Conservation (phyloP, 1,140 invertebrate genomes). For the Hyphantria cunea region DNA sequence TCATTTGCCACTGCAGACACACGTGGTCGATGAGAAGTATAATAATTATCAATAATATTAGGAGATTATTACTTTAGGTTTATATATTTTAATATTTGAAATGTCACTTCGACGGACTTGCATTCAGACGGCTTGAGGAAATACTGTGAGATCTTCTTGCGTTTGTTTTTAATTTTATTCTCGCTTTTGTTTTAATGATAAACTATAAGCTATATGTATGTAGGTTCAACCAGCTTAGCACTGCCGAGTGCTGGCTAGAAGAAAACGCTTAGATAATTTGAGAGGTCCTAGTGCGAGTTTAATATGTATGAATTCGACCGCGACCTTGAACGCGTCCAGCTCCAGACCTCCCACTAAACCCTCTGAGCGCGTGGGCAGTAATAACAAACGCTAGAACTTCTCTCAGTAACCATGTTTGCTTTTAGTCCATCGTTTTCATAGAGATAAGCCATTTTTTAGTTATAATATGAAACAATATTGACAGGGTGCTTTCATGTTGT, state of each 20-base stretch:
- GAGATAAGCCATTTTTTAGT: too few relatives aligned
- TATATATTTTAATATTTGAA: conserved; percentile 10
- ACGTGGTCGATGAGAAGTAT: conserved; percentile 7
- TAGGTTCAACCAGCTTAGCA: too few relatives aligned
- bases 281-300: too few relatives aligned
- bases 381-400: not conserved
- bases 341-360: too few relatives aligned
- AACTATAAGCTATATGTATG: too few relatives aligned
- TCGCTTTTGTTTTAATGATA: not conserved
- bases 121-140: conserved; percentile 2
- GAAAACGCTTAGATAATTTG: too few relatives aligned
- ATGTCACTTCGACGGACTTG: conserved; percentile 1
- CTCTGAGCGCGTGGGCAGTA: too few relatives aligned
- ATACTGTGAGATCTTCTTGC: conserved; percentile 6
- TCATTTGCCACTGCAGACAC: not conserved
- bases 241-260: too few relatives aligned
- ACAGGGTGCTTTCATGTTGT: not conserved
- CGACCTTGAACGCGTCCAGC: too few relatives aligned
- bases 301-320: too few relatives aligned
- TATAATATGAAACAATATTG: too few relatives aligned
- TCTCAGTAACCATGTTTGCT: not conserved
- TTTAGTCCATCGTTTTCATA: not conserved
- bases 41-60: conserved; percentile 25
- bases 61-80: conserved; percentile 24
- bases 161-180: not conserved